Evolutionary conservation across 2,888 invertebrate genomes (phyloP).

Genomic region (Silvanus unidentatus): DNA sequence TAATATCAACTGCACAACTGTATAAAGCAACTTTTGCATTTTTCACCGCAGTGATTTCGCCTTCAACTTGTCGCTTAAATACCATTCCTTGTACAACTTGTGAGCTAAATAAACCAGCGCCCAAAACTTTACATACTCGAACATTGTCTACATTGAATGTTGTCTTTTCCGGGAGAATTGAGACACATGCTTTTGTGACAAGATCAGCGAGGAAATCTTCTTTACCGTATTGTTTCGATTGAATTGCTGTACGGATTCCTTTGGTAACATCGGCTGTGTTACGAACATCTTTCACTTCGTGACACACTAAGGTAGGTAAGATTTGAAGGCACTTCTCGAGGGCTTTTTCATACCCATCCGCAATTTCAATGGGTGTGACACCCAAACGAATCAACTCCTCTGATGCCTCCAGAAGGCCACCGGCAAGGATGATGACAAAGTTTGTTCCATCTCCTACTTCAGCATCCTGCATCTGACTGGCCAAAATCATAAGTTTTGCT

Average conservation of each 20-base stretch:
- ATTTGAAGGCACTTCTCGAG: conserved; percentile 84
- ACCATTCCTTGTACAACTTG: conserved; percentile 95
- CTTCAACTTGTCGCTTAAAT: conserved; percentile 93
- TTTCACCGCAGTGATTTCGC: conserved; percentile 69
- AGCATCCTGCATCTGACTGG: conserved; percentile 96
- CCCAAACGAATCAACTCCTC: conserved; percentile 91
- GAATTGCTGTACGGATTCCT: conserved; percentile 75
- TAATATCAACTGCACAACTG: conserved; percentile 91
- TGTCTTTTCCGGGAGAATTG: conserved; percentile 76
- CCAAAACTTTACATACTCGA: conserved; percentile 86
- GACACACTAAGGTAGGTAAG: conserved; percentile 72
- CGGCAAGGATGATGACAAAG: conserved; percentile 92
- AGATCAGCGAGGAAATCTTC: conserved; percentile 87
- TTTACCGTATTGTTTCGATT: conserved; percentile 97
- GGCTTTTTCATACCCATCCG: conserved; percentile 91
- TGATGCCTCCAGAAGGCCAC: conserved; percentile 85
- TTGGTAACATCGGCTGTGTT: conserved; percentile 65
- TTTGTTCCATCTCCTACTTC: conserved; percentile 99
- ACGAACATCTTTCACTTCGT: conserved; percentile 65
- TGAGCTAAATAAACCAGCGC: conserved; percentile 73
- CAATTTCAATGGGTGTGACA: conserved; percentile 93
- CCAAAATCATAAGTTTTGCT: conserved; percentile 91
- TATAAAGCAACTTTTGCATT: conserved; percentile 89
- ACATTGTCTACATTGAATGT: conserved; percentile 98
- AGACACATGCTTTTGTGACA: conserved; percentile 83